Conservation (phyloP, 2,113 vertebrate genomes). For the Cebidichthys violaceus region DNA sequence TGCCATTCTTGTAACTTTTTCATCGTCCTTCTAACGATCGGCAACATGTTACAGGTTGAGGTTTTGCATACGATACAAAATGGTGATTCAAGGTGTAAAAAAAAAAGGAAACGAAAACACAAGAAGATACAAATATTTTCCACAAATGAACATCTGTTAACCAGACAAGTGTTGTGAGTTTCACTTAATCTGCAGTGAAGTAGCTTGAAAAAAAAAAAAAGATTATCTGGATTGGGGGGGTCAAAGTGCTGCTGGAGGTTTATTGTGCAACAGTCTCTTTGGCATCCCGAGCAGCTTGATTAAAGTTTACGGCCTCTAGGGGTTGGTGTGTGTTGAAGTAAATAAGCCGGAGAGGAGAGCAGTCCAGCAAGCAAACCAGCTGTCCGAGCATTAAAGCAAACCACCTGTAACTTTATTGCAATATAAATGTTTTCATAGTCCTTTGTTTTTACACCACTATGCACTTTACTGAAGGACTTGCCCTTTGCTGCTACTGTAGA, state of each 20-base stretch:
- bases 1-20: slow-evolving; percentile 28
- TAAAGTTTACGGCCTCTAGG: slow-evolving; percentile 15
- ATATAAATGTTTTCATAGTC: slow-evolving; percentile 46
- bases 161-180: slow-evolving; percentile 53
- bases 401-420: slow-evolving; percentile 52
- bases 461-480: slow-evolving; percentile 15
- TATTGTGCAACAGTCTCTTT: slow-evolving; percentile 38
- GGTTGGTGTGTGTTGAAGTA: slow-evolving; percentile 10
- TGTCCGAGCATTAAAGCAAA: slow-evolving; percentile 33
- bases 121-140: slow-evolving; percentile 42
- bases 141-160: slow-evolving; percentile 50
- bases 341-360: neutral
- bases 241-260: slow-evolving; percentile 37
- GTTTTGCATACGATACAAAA: slow-evolving; percentile 44
- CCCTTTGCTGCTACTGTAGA: slow-evolving; percentile 36
- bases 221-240: slow-evolving; percentile 42
- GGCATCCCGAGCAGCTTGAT: slow-evolving; percentile 22
- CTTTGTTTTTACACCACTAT: slow-evolving; percentile 44
- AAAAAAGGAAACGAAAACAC: slow-evolving; percentile 39
- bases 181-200: slow-evolving; percentile 23
- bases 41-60: slow-evolving; percentile 32
- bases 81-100: slow-evolving; percentile 39
- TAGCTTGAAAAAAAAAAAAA: slow-evolving; percentile 20
- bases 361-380: slow-evolving; percentile 13
- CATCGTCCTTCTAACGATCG: slow-evolving; percentile 25